Evolutionary conservation across 2,888 invertebrate species (phyloP).

Genomic region (Drosophila diplacantha): DNA sequence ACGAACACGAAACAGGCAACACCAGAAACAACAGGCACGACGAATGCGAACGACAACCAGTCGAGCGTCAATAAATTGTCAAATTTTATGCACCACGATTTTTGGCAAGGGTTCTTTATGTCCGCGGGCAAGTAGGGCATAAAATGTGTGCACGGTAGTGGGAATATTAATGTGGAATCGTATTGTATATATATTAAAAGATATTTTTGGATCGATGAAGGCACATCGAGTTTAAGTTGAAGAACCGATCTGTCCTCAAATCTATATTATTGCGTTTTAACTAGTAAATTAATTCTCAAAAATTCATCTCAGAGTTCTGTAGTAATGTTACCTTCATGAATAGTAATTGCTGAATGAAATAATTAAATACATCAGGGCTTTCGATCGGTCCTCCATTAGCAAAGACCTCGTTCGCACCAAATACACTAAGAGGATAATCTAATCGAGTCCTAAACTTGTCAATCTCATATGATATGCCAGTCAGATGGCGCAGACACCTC

Average conservation of each 20-base stretch:
- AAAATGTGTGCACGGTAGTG: constrained; percentile 18
- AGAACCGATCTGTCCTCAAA: background rate
- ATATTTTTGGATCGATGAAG: constrained; percentile 12
- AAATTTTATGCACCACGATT: constrained; percentile 67
- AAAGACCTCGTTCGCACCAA: constrained; percentile 24
- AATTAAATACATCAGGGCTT: background rate
- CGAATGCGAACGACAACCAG: constrained; percentile 44
- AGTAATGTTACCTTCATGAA: background rate
- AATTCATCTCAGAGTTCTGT: background rate
- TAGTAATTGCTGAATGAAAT: background rate
- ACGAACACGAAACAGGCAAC: constrained; percentile 19
- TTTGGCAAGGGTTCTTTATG: constrained; percentile 42
- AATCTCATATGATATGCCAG: constrained; percentile 58
- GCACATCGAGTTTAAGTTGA: background rate
- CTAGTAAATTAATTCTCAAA: background rate
- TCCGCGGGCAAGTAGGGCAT: constrained; percentile 37
- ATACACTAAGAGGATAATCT: constrained; percentile 29
- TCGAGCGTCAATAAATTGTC: constrained; percentile 73
- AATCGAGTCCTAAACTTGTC: constrained; percentile 53
- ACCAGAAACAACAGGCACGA: constrained; percentile 11
- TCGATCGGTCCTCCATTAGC: constrained; percentile 21
- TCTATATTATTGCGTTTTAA: too few species aligned
- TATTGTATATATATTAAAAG: constrained; percentile 1
- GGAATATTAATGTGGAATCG: constrained; percentile 20
- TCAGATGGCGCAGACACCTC: constrained; percentile 44